Evolutionary conservation across 2,888 invertebrate species (phyloP), one percentile per base, ranked within the genome.

Genomic region (Acrocera orbiculus): DNA sequence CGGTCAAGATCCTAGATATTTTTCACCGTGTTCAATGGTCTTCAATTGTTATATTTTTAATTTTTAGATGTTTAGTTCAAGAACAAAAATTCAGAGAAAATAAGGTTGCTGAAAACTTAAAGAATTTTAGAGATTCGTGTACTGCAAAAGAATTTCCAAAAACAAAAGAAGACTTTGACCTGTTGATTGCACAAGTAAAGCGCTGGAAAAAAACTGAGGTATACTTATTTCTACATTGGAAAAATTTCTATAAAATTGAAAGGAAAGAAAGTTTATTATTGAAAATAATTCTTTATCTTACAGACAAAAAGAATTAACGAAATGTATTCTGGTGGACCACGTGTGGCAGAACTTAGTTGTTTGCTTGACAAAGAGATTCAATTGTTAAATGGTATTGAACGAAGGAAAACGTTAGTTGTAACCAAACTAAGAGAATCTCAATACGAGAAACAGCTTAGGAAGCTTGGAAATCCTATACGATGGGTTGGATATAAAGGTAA

Each of bases 401-500:
- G 64, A 27, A 74, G 78, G 41, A 63, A 73, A 40, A 65, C 66
- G 2, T 63, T 70, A 44, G 65, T 77, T 2, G 67, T 59, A 46
- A 64, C 69, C 44, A 71, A 73, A 36, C 61, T 66, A 46, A 62
- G 65, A 41, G 67, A 71, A 42, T 66, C 67, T 35, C 70, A 66
- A 42, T 66, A 73, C 32, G 63, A 70, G 29, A 63, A 65, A 39
- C 69, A 80, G 47, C 62, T 85, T 27, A 70, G 73, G 41, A 65
- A 69, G 45, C 69, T 80, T 49, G 73, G 76, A 4, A 66, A 70
- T 42, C 80, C 90, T 0, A 66, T 80, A 26, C 69, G 71, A 36
- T 86, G 85, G 80, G 68, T 69, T 39, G 75, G 76, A 20, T 73
- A 73, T 45, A 77, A 78, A 48, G 76, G 76, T 14, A 65, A 63